phyloP scores from a whole-genome alignment of 1,140 invertebrate genomes.

The Psilanteris sp. region DNA sequence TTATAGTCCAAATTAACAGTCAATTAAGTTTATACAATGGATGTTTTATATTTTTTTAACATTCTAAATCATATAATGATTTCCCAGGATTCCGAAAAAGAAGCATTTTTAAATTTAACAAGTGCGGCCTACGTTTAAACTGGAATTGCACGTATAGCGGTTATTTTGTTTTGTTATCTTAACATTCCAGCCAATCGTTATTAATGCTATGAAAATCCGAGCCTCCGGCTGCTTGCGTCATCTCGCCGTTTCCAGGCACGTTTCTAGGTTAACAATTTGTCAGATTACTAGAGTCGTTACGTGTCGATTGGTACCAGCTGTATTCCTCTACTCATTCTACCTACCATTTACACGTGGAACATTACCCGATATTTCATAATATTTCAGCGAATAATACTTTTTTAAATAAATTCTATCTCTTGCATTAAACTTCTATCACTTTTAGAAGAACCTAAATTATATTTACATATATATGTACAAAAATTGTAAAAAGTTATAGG shows the following conservation, averaged over 20 bases:
- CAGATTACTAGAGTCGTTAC: conserved; percentile 48
- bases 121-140: not conserved
- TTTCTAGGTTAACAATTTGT: conserved; percentile 70
- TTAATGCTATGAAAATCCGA: conserved; percentile 60
- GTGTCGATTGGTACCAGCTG: conserved; percentile 58
- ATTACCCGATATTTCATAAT: conserved; percentile 48
- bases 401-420: conserved; percentile 9
- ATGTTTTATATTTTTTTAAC: too few species aligned
- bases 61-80: conserved; percentile 3
- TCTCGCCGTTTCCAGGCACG: conserved; percentile 61
- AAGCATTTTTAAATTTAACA: conserved; percentile 9
- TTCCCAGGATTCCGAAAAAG: conserved; percentile 1
- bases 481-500: too few species aligned
- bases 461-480: too few species aligned
- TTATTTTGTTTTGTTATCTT: conserved; percentile 55
- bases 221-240: conserved; percentile 47
- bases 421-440: too few species aligned
- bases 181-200: conserved; percentile 47
- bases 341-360: conserved; percentile 31
- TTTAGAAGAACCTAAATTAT: too few species aligned
- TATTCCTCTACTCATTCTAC: conserved; percentile 11
- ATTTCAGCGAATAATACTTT: conserved; percentile 22
- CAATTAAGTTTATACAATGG: too few species aligned
- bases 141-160: conserved; percentile 6
- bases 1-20: too few species aligned